Percentiles rank a stretch among this genome's conserved stretches.
Evolutionary conservation across 1,140 invertebrate species (phyloP).

Genomic region (Scaptomyza montana): DNA sequence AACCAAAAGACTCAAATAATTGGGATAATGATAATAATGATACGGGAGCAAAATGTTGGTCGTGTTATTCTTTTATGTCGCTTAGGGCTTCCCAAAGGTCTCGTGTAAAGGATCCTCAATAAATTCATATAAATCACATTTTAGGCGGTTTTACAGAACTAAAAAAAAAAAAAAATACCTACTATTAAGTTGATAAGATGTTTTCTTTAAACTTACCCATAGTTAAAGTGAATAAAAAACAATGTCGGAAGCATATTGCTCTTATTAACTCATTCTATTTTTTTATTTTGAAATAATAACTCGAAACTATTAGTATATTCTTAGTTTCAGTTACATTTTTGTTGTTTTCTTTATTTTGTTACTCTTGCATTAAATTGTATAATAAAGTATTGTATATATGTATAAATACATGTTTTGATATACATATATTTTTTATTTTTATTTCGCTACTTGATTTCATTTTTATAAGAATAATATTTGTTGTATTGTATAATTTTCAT

Average conservation of each 20-base stretch:
- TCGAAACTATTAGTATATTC: constrained; percentile 69
- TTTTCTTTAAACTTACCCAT: background rate
- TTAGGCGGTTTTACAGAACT: no score
- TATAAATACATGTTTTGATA: constrained; percentile 67
- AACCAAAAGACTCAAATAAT: background rate
- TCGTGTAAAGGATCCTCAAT: no score
- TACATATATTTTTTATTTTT: constrained; percentile 36
- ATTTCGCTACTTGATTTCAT: constrained; percentile 56
- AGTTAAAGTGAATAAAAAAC: background rate
- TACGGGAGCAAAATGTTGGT: background rate
- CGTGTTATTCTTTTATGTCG: background rate
- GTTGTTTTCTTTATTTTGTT: constrained; percentile 20
- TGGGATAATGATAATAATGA: background rate
- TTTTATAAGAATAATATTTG: constrained; percentile 70
- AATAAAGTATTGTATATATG: constrained; percentile 68
- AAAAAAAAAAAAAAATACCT: no score
- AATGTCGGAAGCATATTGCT: background rate
- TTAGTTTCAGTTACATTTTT: constrained; percentile 68
- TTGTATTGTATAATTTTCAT: constrained; percentile 65
- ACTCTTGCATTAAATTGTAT: constrained; percentile 51
- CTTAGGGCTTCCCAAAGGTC: no score
- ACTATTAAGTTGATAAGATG: no score
- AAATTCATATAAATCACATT: background rate
- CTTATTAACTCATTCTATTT: constrained; percentile 72
- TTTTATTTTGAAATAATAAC: constrained; percentile 74